Conservation (phyloP, 2,797 vertebrate genomes). For the Microchirus variegatus region DNA sequence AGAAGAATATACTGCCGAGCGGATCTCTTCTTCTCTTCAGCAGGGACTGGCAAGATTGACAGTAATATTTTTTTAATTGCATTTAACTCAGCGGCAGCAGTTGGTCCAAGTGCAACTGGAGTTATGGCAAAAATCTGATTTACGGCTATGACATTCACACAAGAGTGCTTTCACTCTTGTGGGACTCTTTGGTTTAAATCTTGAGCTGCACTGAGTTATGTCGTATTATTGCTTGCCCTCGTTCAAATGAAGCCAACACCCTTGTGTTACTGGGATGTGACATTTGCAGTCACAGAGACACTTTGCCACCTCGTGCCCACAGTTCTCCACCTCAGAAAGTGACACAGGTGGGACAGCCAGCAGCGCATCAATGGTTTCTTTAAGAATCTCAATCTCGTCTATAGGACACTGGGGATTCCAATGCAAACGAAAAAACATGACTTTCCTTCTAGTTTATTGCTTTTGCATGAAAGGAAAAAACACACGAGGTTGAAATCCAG, state of each 20-base stretch:
- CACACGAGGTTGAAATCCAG: conserved; percentile 30
- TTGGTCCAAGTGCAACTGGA: conserved; percentile 48
- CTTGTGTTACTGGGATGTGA: conserved; percentile 48
- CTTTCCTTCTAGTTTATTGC: conserved; percentile 46
- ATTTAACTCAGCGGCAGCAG: conserved; percentile 33
- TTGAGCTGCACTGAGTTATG: conserved; percentile 60
- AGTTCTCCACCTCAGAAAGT: conserved; percentile 54
- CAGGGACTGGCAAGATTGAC: conserved; percentile 6
- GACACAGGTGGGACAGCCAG: conserved; percentile 45
- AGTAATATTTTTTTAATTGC: conserved; percentile 24
- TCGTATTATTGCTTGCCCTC: conserved; percentile 58
- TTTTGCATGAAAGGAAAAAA: conserved; percentile 30
- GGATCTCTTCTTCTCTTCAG: conserved; percentile 4
- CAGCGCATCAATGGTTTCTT: conserved; percentile 37
- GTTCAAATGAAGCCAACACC: conserved; percentile 65
- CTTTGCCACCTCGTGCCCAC: conserved; percentile 45
- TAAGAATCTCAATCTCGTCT: conserved; percentile 40
- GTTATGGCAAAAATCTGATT: conserved; percentile 56
- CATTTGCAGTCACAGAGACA: conserved; percentile 53
- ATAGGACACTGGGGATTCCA: conserved; percentile 27
- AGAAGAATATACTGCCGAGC: too few relatives aligned
- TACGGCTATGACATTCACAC: conserved; percentile 64
- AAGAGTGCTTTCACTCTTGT: conserved; percentile 38
- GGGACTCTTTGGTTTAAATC: conserved; percentile 63
- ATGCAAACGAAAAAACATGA: conserved; percentile 32